Percentiles rank a stretch among this genome's conserved stretches.
Evolutionary conservation across 2,797 vertebrate species (phyloP).

Genomic region (Petrocephalus sullivani): DNA sequence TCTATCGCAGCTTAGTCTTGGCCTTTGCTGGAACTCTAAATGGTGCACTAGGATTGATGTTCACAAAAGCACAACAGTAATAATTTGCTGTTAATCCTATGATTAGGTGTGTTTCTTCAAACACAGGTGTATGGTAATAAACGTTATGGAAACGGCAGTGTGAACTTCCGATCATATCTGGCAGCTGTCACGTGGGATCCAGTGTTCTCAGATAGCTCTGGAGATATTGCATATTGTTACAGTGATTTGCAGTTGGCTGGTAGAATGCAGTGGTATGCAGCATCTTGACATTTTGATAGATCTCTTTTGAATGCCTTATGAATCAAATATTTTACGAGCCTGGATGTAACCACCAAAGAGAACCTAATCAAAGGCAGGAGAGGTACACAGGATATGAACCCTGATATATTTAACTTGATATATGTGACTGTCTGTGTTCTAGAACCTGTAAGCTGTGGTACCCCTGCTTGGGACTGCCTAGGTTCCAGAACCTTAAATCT

Average conservation of each 20-base stretch:
- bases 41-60: background rate
- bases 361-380: background rate
- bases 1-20: background rate
- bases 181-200: background rate
- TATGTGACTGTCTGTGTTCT: no score
- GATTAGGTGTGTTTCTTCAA: background rate
- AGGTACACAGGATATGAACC: no score
- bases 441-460: background rate
- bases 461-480: background rate
- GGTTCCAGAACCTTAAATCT: background rate
- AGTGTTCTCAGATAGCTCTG: background rate
- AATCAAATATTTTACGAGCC: background rate
- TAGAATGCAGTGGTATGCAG: background rate
- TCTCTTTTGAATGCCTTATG: background rate
- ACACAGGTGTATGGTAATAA: background rate
- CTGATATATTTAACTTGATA: no score
- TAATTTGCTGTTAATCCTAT: conserved; percentile 2
- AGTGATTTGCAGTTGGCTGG: background rate
- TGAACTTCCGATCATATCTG: background rate
- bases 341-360: background rate
- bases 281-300: background rate
- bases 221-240: background rate
- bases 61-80: background rate
- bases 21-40: background rate
- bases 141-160: background rate